phyloP scores from a whole-genome alignment of 2,113 vertebrate species.

The Rissa tridactyla region DNA sequence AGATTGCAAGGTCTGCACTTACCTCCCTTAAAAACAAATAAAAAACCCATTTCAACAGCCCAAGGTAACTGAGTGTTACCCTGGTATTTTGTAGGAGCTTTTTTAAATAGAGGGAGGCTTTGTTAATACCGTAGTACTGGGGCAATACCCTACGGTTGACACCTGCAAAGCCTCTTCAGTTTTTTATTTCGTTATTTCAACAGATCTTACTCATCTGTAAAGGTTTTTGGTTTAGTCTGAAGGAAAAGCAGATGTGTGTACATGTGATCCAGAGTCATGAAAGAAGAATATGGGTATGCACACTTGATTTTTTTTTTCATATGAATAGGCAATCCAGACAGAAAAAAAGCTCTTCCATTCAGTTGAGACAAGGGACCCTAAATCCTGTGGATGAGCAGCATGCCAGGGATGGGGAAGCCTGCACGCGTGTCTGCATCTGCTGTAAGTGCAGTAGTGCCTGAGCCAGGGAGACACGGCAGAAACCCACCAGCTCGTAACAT shows the following conservation, averaged over 20 bases:
- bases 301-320: not conserved
- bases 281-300: not conserved
- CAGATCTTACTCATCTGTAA: not conserved
- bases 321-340: not conserved
- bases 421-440: rapidly evolving
- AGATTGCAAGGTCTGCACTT: conserved; percentile 8
- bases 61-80: not conserved
- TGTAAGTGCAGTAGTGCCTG: not conserved
- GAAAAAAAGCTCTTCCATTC: not conserved
- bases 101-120: not conserved
- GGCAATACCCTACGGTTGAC: not conserved
- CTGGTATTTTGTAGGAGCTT: not conserved
- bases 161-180: not conserved
- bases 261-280: not conserved
- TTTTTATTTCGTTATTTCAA: not conserved
- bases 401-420: not conserved
- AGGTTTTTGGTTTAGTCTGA: not conserved
- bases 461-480: not conserved
- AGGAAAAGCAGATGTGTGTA: not conserved
- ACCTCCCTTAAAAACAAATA: not conserved
- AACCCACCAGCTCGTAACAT: not conserved
- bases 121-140: not conserved
- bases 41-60: not conserved
- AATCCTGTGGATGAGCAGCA: not conserved
- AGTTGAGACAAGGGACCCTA: not conserved